Evolutionary conservation across 53 echinoderm and acorn worm species (phyloP), one percentile per base, ranked within the genome.

Genomic region (Temnopleurus reevesii): DNA sequence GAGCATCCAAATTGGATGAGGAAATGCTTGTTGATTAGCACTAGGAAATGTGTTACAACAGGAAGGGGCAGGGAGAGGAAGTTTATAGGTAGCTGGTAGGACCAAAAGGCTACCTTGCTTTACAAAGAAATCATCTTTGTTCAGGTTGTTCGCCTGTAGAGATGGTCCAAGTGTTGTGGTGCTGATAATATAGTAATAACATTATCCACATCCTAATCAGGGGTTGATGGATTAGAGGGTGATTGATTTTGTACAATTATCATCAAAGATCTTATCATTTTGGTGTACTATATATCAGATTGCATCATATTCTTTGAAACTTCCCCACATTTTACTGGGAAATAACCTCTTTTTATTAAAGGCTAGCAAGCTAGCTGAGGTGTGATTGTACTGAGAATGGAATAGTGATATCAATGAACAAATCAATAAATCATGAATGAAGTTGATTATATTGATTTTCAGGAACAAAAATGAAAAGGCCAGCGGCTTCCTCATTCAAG

Each of bases 1-100:
- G 35, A 36, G 55, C 33, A 33, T 83, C 23, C 19, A 34, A 27
- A 83, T 83, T 83, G 17, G 29, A 36, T 33, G 56, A 83, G 83
- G 83, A 83, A 83, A 83, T 83, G 55, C 83, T 83, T 53, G 51
- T 83, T 83, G 49, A 83, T 83, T 83, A 83, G 19, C 30, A 41
- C 19, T 38, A 17, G 71, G 71, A 71, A 71, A 41, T 41, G 71
- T 8, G 12, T 8, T 83, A 56, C 34, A 35, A 35, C 19, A 83
- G 83, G 83, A 83, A 55, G 83, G 55, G 55, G 55, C 19, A 33
- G 55, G 12, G n/a, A 4, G 80, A 46, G 80, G 80, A 80, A 46
- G 51, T 80, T 25, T 12, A 28, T 12, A 12, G 53, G 80, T 80
- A 51, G 80, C 80, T 80, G 80, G 80, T 80, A 80, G 23, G 12